Conservation (phyloP, 2,888 invertebrate species). For the Thecophora atra region DNA sequence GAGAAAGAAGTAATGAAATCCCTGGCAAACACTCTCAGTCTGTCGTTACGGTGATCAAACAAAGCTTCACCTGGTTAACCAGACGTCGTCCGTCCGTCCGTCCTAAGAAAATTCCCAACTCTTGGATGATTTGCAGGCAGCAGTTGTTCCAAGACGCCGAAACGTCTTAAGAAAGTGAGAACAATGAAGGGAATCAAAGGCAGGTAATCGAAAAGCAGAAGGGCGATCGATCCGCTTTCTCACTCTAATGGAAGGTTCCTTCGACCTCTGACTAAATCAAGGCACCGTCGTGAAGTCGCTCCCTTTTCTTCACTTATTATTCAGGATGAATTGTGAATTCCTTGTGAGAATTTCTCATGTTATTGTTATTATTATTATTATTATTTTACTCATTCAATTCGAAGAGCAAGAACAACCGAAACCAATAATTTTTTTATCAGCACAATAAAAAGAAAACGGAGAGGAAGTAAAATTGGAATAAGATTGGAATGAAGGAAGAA, state of each 20-base stretch:
- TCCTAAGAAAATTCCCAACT: slow-evolving; percentile 46
- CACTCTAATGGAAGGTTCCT: neutral
- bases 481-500: no score
- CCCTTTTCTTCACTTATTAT: slow-evolving; percentile 27
- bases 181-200: slow-evolving; percentile 19
- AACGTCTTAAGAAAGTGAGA: slow-evolving; percentile 52
- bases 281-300: slow-evolving; percentile 51
- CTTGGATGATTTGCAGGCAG: slow-evolving; percentile 30
- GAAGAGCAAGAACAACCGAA: neutral
- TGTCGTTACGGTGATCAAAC: slow-evolving; percentile 36
- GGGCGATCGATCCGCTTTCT: neutral
- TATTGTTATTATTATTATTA: slow-evolving; percentile 30
- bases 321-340: neutral
- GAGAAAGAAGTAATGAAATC: neutral
- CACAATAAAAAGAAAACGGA: neutral
- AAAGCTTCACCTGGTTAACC: slow-evolving; percentile 57
- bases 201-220: slow-evolving; percentile 1
- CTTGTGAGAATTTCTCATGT: slow-evolving; percentile 38
- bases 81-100: slow-evolving; percentile 2
- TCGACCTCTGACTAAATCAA: slow-evolving; percentile 28
- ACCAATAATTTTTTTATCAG: neutral
- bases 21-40: neutral
- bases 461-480: neutral
- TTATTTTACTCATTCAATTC: neutral
- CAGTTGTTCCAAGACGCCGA: slow-evolving; percentile 17